Evolutionary conservation across 2,797 vertebrate species (phyloP).

Genomic region (Sebastes nivosus): DNA sequence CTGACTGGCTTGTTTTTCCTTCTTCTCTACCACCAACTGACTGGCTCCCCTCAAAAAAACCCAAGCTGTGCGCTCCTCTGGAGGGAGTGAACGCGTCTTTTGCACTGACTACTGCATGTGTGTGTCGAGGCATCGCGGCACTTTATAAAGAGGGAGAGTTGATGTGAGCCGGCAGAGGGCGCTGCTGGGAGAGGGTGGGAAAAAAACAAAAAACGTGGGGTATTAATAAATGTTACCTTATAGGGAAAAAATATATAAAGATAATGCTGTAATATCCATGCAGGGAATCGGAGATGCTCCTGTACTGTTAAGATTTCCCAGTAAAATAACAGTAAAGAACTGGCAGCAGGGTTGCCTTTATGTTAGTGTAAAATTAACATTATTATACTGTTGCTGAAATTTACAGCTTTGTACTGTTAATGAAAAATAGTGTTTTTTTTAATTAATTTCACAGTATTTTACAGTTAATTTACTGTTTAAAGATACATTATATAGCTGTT

Average conservation of each 20-base stretch:
- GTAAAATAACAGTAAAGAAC: no score
- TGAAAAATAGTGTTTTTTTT: no score
- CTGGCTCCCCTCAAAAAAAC: constrained; percentile 18
- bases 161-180: constrained; percentile 65
- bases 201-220: neutral
- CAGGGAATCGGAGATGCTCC: constrained; percentile 3
- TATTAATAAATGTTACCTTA: constrained; percentile 41
- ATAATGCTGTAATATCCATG: constrained; percentile 15
- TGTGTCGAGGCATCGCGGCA: constrained; percentile 65
- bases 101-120: constrained; percentile 70
- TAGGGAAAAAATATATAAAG: neutral
- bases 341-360: no score
- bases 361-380: no score
- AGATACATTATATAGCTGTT: no score
- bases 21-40: neutral
- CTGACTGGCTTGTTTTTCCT: constrained; percentile 17
- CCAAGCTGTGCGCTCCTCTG: constrained; percentile 66
- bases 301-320: neutral
- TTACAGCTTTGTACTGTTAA: no score
- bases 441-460: no score
- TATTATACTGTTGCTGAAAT: no score
- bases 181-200: constrained; percentile 34
- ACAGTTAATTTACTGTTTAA: no score
- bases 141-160: constrained; percentile 64
- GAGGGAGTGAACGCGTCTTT: constrained; percentile 66